Evolutionary conservation across 92 coral and sea anemone genomes (phyloP).

Genomic region (Galaxea fascicularis): DNA sequence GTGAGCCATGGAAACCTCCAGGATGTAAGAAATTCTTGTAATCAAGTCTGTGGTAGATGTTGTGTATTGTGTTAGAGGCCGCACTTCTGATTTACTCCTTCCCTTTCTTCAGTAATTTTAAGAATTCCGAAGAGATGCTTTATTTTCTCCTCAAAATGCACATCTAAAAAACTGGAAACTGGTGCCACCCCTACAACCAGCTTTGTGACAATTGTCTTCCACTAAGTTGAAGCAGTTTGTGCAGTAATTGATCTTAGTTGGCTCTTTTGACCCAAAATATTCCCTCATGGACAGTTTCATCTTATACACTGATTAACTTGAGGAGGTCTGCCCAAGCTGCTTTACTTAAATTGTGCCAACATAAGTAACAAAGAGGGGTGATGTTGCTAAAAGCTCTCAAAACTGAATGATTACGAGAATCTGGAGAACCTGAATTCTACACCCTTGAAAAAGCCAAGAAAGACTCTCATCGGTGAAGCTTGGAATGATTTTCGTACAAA

Average conservation of each 20-base stretch:
- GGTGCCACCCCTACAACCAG: constrained; percentile 40
- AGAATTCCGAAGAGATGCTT: constrained; percentile 54
- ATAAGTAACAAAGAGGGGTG: constrained; percentile 25
- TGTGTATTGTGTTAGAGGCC: too few species aligned
- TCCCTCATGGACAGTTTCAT: constrained; percentile 52
- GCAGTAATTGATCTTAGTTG: too few species aligned
- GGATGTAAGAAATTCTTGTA: constrained; percentile 58
- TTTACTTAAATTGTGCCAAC: constrained; percentile 23
- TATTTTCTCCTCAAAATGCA: constrained; percentile 50
- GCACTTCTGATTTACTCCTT: too few species aligned
- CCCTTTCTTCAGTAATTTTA: too few species aligned
- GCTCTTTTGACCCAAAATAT: too few species aligned
- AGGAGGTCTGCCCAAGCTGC: too few species aligned
- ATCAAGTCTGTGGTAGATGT: too few species aligned
- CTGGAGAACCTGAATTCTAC: background rate
- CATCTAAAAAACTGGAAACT: constrained; percentile 42
- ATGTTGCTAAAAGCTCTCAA: constrained; percentile 26
- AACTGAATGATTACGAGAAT: constrained; percentile 45
- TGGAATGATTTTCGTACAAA: too few species aligned
- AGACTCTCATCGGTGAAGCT: background rate
- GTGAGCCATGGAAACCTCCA: constrained; percentile 51
- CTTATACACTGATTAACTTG: constrained; percentile 35
- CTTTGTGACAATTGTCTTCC: constrained; percentile 37
- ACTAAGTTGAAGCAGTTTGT: constrained; percentile 44
- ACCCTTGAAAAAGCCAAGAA: constrained; percentile 28